Conservation (phyloP, 2,888 invertebrate genomes). For the Drosophila leonis region DNA sequence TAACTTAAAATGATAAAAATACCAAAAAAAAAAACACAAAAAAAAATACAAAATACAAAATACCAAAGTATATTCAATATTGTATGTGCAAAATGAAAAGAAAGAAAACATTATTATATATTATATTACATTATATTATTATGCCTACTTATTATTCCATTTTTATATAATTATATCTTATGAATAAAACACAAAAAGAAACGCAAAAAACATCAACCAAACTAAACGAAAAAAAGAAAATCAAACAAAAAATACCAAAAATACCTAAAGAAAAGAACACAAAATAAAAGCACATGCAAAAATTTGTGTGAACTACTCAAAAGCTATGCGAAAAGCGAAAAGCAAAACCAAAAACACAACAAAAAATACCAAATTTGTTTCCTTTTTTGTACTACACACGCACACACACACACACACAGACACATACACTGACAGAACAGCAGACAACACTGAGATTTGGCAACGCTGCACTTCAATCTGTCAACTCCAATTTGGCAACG, state of each 20-base stretch:
- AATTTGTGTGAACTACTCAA: constrained; percentile 78
- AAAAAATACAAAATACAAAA: constrained; percentile 28
- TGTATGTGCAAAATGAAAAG: constrained; percentile 63
- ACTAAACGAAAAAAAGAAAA: constrained; percentile 29
- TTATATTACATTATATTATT: constrained; percentile 77
- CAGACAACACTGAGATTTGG: constrained; percentile 3
- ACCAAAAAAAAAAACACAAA: constrained; percentile 3
- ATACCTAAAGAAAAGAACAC: constrained; percentile 5
- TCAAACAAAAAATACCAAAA: constrained; percentile 30
- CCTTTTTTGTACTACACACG: constrained; percentile 41
- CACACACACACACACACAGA: constrained; percentile 24
- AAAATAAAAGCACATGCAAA: constrained; percentile 50
- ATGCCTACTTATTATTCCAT: constrained; percentile 80
- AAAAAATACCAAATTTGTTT: constrained; percentile 61
- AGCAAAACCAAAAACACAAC: constrained; percentile 37
- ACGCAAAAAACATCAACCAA: constrained; percentile 38
- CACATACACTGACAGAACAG: constrained; percentile 18
- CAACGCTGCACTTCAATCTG: neutral
- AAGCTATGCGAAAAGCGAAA: constrained; percentile 55
- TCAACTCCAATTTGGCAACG: neutral
- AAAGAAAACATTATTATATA: constrained; percentile 68
- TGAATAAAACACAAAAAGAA: constrained; percentile 55
- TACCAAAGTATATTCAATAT: constrained; percentile 72
- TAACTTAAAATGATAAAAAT: constrained; percentile 47
- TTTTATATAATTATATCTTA: constrained; percentile 81